Conservation (phyloP, 1,140 invertebrate species). For the Leptopilina clavipes region DNA sequence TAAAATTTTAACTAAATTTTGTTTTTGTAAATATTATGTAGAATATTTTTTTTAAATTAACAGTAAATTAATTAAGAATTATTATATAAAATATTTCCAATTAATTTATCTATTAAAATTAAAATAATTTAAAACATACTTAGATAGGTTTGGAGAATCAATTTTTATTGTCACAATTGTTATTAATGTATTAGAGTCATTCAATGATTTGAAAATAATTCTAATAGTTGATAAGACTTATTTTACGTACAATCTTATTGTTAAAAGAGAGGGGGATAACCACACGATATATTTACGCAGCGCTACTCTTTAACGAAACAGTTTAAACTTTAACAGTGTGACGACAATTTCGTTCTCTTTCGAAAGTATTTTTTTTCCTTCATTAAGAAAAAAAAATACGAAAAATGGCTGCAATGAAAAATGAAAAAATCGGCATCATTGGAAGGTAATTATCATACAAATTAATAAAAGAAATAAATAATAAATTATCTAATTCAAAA, state of each 20-base stretch:
- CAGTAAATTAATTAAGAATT: no score
- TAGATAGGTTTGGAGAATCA: no score
- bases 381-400: not conserved
- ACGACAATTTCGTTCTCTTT: not conserved
- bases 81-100: no score
- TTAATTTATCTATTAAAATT: no score
- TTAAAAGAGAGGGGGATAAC: not conserved
- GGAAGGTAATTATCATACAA: slow-evolving; percentile 75
- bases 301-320: not conserved
- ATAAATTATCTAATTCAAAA: not conserved
- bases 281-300: slow-evolving; percentile 5
- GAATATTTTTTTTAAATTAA: no score
- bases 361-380: not conserved
- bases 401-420: slow-evolving; percentile 56
- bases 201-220: not conserved
- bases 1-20: no score
- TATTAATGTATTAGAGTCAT: no score
- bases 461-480: not conserved
- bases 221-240: not conserved
- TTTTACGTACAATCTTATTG: not conserved
- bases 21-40: no score
- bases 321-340: not conserved
- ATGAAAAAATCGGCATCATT: slow-evolving; percentile 81
- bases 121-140: no score
- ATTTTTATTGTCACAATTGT: no score